Percentiles rank a stretch among this genome's conserved stretches.
Conservation (phyloP, 2,888 invertebrate species). For the Tolmerus cingulatus region DNA sequence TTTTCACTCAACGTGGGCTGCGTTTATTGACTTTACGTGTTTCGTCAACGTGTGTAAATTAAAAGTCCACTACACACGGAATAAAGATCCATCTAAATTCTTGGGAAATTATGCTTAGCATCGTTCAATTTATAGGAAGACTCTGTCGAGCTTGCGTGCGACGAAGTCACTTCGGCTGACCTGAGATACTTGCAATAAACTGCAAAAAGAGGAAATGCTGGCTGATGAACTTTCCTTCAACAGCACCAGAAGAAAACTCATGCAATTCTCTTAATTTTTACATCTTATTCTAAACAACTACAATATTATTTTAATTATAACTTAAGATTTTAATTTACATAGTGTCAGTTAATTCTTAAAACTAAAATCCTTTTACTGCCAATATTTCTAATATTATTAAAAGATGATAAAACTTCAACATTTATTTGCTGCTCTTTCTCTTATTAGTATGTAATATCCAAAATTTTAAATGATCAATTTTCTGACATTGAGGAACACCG, state of each 20-base stretch:
- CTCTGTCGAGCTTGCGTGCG: background rate
- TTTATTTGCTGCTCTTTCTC: too few species aligned
- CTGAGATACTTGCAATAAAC: background rate
- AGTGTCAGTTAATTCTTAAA: too few species aligned
- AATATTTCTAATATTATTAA: too few species aligned
- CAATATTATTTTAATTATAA: too few species aligned
- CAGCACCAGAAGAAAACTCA: background rate
- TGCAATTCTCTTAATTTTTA: background rate
- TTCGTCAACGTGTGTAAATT: background rate
- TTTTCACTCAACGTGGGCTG: background rate
- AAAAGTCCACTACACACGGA: background rate
- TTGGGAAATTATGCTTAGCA: background rate
- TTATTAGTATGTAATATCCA: too few species aligned
- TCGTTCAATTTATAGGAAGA: background rate
- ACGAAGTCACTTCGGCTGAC: background rate
- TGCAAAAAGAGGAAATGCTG: background rate
- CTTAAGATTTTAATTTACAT: too few species aligned
- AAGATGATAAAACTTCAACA: too few species aligned
- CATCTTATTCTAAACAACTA: too few species aligned
- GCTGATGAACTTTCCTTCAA: background rate
- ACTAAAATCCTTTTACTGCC: too few species aligned
- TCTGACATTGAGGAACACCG: background rate
- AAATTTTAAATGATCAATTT: background rate
- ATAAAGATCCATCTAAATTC: background rate
- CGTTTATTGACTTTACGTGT: constrained; percentile 28